phyloP scores from a whole-genome alignment of 2,113 vertebrate species.

The Chaetops frenatus region DNA sequence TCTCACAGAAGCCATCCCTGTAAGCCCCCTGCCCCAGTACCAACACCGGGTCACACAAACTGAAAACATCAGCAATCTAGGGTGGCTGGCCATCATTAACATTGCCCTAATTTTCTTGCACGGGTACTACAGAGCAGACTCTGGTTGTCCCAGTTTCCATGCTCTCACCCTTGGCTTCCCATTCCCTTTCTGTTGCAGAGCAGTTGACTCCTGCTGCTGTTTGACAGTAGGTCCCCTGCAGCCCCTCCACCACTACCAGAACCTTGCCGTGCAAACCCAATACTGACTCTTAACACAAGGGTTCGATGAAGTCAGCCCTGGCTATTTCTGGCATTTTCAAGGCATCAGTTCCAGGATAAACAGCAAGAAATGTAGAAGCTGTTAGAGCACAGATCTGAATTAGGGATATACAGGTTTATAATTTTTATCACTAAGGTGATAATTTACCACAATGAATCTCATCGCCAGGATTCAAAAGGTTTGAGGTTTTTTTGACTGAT shows the following conservation, averaged over 20 bases:
- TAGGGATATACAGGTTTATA: background rate
- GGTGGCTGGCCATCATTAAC: background rate
- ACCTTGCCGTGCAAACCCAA: background rate
- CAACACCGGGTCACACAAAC: background rate
- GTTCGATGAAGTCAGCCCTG: background rate
- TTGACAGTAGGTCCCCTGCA: background rate
- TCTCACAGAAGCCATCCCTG: background rate
- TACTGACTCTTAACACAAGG: background rate
- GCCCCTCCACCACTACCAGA: background rate
- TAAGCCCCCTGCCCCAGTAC: rapidly evolving
- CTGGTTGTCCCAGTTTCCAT: background rate
- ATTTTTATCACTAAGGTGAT: background rate
- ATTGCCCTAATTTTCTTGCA: background rate
- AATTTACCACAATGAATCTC: background rate
- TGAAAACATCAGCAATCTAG: background rate
- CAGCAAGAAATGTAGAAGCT: background rate
- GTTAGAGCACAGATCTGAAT: background rate
- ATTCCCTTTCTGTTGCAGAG: background rate
- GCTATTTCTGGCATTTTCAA: background rate
- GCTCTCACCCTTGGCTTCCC: background rate
- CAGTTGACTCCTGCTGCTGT: background rate
- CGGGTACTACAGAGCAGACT: background rate
- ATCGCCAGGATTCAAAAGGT: background rate
- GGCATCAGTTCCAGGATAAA: background rate
- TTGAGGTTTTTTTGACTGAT: background rate